These are phyloP conservation scores for Drosophila nr. medialis DNA, from an alignment of 2,888 invertebrate genomes.

Conservation along the genomic window DNA sequence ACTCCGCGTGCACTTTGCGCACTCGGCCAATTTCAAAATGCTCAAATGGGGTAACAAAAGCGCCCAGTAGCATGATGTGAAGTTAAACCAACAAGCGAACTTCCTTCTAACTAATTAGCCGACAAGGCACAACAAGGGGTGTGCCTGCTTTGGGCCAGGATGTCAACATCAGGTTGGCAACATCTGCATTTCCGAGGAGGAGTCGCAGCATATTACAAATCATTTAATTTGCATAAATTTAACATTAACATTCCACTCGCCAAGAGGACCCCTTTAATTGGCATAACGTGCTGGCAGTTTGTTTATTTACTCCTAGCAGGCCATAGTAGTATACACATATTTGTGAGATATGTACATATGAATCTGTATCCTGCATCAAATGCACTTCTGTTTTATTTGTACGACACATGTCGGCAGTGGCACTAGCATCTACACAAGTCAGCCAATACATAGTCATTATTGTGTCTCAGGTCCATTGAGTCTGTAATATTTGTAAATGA, in stretches of 20 bases:
- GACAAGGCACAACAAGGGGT: constrained; percentile 20
- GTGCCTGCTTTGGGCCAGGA: constrained; percentile 33
- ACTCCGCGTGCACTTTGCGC: constrained; percentile 47
- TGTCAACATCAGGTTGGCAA: constrained; percentile 57
- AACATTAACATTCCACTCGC: constrained; percentile 52
- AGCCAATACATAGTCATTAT: neutral
- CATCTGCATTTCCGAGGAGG: constrained; percentile 63
- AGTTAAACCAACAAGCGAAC: constrained; percentile 61
- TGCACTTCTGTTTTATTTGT: constrained; percentile 18
- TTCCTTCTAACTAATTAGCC: constrained; percentile 63
- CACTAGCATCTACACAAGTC: neutral
- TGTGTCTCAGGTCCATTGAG: neutral
- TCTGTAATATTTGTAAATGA: neutral
- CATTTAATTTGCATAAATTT: constrained; percentile 68
- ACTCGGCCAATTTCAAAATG: constrained; percentile 62
- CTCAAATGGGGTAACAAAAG: constrained; percentile 46
- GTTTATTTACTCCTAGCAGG: constrained; percentile 45
- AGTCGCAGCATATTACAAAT: constrained; percentile 62
- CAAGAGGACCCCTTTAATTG: constrained; percentile 48
- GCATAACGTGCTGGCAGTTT: constrained; percentile 53
- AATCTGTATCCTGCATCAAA: constrained; percentile 1
- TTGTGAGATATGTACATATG: constrained; percentile 7
- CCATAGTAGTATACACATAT: neutral
- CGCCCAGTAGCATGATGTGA: constrained; percentile 27
- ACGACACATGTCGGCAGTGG: neutral